Evolutionary conservation across 2,797 vertebrate species (phyloP).

Genomic region (Notolabrus celidotus): DNA sequence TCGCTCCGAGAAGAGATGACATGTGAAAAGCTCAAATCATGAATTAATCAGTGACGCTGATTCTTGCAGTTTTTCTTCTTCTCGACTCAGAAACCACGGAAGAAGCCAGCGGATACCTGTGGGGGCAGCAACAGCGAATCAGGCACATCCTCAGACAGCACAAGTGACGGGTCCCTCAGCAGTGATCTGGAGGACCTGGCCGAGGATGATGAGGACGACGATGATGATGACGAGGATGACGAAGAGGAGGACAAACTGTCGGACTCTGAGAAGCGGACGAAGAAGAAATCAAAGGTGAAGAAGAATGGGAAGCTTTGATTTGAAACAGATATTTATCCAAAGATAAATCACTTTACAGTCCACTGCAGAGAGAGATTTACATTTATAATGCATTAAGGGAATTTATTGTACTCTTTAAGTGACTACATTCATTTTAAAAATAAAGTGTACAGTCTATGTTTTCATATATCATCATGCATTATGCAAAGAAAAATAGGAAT

Average conservation of each 20-base stretch:
- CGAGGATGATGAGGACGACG: constrained; percentile 94
- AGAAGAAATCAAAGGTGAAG: constrained; percentile 92
- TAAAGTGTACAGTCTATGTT: too few relatives aligned
- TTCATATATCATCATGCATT: too few relatives aligned
- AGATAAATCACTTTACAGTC: not conserved
- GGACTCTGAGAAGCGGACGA: constrained; percentile 88
- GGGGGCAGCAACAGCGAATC: constrained; percentile 95
- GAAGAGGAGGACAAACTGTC: constrained; percentile 95
- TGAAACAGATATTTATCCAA: too few relatives aligned
- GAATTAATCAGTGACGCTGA: constrained; percentile 22
- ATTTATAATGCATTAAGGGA: not conserved
- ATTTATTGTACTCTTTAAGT: too few relatives aligned
- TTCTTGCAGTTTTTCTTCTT: constrained; percentile 13
- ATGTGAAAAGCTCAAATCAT: not conserved
- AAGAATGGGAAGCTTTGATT: not conserved
- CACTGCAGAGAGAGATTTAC: not conserved
- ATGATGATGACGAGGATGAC: constrained; percentile 92
- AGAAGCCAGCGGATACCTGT: constrained; percentile 90
- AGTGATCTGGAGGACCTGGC: constrained; percentile 96
- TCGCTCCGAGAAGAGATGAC: constrained; percentile 5
- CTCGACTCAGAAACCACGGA: constrained; percentile 89
- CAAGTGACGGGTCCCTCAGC: constrained; percentile 96
- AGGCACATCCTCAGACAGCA: constrained; percentile 94
- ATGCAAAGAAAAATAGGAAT: too few relatives aligned
- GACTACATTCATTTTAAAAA: too few relatives aligned